Base-by-base conservation (phyloP, 2,113 vertebrate species). In the Uropsilus gracilis region DNA sequence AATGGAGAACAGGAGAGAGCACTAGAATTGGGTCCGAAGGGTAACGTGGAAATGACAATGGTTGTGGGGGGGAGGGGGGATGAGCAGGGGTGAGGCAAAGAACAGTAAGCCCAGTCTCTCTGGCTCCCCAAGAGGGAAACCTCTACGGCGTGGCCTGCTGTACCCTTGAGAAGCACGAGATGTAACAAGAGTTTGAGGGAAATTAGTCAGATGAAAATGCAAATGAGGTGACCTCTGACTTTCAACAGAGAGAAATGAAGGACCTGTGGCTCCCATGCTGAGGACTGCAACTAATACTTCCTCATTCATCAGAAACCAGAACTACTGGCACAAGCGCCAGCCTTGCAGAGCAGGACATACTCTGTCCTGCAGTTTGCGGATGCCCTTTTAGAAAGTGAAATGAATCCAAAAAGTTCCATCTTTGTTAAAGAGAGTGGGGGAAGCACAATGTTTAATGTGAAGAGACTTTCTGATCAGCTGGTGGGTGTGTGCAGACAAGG, bases 371-470 rank as follows among this genome's bases (percentile, higher is more conserved):
- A 4, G 32, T n/a, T 39, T 86, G 39, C 12, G 86, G 44, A 64
- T 37, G 85, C 71, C 3, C 10, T 86, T 91, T 68, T 39, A 68
- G 69, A 72, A 82, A 72, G n/a, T n/a, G n/a, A n/a, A 59, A 57
- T 68, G 11, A 86, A 61, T 89, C 63, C 55, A 92, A 16, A 55
- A 91, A 94, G 59, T 68, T 94, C 68, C 73, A 76, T 76, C 18
- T 46, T 34, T 81, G n/a, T 53, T 71, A 91, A 69, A 89, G 14
- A 83, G 75, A 10, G 48, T 78, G 30, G 55, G 42, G 84, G 87
- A 68, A 53, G 30, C 39, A 30, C 26, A 37, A 86, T 77, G 83
- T 87, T 92, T 46, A 86, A 91, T 80, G 71, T 4, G 14, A 68
- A 87, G 55, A 66, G 82, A 73, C 9, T 48, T 46, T 92, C 50